A percentile compares a stretch with the other conserved stretches of the same genome.
phyloP scores from a whole-genome alignment of 1,140 invertebrate species.

The Brachystomella parvula region DNA sequence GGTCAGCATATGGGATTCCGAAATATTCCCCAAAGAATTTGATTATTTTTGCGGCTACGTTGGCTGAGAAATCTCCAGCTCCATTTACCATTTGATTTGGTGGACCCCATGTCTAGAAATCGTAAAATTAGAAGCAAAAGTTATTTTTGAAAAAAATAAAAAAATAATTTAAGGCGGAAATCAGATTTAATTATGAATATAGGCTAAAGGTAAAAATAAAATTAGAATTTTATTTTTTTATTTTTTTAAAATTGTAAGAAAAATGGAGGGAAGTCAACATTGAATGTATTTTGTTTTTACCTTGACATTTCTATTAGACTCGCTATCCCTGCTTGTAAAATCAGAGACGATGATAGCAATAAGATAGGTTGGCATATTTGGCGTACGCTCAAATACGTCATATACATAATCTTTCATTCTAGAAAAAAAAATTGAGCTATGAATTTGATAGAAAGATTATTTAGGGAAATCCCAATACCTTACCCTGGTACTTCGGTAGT shows the following conservation, averaged over 20 bases:
- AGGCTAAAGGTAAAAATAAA: too few species aligned
- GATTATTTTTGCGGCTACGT: conserved; percentile 46
- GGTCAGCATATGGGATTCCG: conserved; percentile 47
- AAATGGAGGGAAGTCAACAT: not conserved
- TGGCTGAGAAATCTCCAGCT: conserved; percentile 44
- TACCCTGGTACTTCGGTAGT: not conserved
- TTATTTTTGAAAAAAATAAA: too few species aligned
- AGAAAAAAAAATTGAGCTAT: not conserved
- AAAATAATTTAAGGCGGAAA: too few species aligned
- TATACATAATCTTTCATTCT: not conserved
- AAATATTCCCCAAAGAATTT: conserved; percentile 51
- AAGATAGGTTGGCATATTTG: conserved; percentile 16
- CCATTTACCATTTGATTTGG: conserved; percentile 6
- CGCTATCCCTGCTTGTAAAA: not conserved
- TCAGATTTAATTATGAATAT: too few species aligned
- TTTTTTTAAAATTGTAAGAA: not conserved
- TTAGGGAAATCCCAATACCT: not conserved
- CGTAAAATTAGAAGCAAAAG: too few species aligned
- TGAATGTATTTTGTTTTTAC: not conserved
- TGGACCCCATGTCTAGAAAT: conserved; percentile 15
- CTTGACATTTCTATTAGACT: not conserved
- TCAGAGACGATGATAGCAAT: conserved; percentile 22
- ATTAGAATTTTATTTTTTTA: too few species aligned
- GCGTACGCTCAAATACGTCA: not conserved
- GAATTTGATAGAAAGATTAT: not conserved